These are phyloP conservation scores for Penelope pileata DNA, from an alignment of 2,113 vertebrate genomes.

Conservation along the genomic window DNA sequence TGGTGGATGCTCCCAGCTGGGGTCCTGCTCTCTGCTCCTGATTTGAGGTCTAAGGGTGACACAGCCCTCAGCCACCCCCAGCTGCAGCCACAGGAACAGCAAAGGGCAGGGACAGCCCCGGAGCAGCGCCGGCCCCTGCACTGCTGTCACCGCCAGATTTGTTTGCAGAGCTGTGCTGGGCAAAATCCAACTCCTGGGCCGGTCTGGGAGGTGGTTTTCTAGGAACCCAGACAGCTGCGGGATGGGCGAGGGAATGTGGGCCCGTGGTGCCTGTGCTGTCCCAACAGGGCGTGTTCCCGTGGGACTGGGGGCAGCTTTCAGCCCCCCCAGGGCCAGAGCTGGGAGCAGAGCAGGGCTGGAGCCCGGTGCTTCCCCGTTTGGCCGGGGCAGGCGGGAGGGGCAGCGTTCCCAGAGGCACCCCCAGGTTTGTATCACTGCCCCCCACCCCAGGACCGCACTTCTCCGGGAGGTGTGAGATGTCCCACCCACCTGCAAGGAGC, in stretches of 20 bases:
- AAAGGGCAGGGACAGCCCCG: neutral
- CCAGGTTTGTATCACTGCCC: neutral
- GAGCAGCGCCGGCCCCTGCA: neutral
- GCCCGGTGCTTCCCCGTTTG: neutral
- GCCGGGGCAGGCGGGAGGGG: neutral
- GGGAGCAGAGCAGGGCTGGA: rapidly evolving
- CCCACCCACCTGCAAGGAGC: neutral
- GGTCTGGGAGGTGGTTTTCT: conserved; percentile 2
- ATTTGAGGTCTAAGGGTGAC: neutral
- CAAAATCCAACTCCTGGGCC: neutral
- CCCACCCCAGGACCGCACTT: neutral
- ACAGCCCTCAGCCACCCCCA: neutral
- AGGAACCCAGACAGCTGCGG: neutral
- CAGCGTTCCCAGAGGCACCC: neutral
- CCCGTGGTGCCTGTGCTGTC: neutral
- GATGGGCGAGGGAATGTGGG: neutral
- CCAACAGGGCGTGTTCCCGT: rapidly evolving
- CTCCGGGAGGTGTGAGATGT: neutral
- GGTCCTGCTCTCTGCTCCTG: neutral
- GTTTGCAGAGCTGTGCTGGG: conserved; percentile 8
- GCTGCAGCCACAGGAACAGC: neutral
- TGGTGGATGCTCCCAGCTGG: rapidly evolving
- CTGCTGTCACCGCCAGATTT: neutral
- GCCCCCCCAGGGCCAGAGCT: neutral
- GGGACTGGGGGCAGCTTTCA: neutral